Percentiles rank a stretch among this genome's conserved stretches.
Conservation (phyloP, 1,140 invertebrate genomes). For the Atta cephalotes region DNA sequence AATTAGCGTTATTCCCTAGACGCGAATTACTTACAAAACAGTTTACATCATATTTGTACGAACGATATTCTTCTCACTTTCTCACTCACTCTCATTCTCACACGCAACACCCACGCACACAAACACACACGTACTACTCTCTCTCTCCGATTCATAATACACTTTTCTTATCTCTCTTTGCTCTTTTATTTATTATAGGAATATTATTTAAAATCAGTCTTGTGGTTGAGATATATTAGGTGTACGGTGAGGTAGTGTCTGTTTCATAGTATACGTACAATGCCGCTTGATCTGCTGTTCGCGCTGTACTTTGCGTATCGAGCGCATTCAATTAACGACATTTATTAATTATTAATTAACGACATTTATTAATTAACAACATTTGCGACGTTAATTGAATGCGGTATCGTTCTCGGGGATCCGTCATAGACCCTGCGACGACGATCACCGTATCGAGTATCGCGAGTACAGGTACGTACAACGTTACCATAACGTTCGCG, state of each 20-base stretch:
- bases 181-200: constrained; percentile 83
- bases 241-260: constrained; percentile 86
- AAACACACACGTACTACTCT: too few species aligned
- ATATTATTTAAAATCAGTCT: constrained; percentile 87
- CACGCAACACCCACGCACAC: not conserved
- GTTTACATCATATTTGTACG: constrained; percentile 76
- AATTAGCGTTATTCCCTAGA: constrained; percentile 63
- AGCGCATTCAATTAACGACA: not conserved
- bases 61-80: constrained; percentile 63
- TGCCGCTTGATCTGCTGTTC: constrained; percentile 70
- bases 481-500: not conserved
- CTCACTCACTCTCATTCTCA: not conserved
- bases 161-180: constrained; percentile 49
- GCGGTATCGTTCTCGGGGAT: constrained; percentile 14
- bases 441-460: constrained; percentile 22
- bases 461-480: not conserved
- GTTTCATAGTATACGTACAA: constrained; percentile 85
- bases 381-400: not conserved
- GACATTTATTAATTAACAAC: not conserved
- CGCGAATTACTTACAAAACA: constrained; percentile 77
- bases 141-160: constrained; percentile 17
- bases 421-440: not conserved
- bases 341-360: too few species aligned
- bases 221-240: constrained; percentile 86
- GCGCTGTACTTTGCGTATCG: constrained; percentile 1